phyloP scores from a whole-genome alignment of 2,113 vertebrate genomes.

The Sapajus apella region DNA sequence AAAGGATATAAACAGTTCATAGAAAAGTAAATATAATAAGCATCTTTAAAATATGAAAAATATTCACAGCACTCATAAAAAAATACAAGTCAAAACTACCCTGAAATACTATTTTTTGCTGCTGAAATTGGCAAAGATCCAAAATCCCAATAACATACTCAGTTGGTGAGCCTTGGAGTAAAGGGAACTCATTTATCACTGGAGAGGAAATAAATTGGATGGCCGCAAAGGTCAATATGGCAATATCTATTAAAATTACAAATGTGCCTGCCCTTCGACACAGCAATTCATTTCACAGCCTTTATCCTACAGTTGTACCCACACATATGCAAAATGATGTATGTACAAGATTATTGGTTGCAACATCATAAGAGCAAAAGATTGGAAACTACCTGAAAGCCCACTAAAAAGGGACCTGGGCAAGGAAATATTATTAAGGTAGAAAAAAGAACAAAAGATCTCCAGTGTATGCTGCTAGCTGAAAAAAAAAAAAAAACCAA shows the following conservation, averaged over 20 bases:
- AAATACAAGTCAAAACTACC: neutral
- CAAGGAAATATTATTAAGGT: slow-evolving; percentile 18
- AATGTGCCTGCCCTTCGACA: slow-evolving; percentile 41
- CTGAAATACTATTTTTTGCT: neutral
- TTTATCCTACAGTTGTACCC: neutral
- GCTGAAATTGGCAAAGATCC: slow-evolving; percentile 24
- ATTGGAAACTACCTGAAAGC: neutral
- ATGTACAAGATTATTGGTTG: neutral
- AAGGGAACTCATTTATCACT: slow-evolving; percentile 33
- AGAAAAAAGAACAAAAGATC: neutral
- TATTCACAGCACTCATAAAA: neutral
- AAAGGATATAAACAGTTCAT: neutral
- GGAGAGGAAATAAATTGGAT: slow-evolving; percentile 23
- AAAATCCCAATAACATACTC: neutral
- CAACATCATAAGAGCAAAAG: neutral
- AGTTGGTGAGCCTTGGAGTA: neutral
- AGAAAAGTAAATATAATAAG: slow-evolving; percentile 28
- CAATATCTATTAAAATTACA: slow-evolving; percentile 60
- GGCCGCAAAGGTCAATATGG: slow-evolving; percentile 17
- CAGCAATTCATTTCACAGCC: slow-evolving; percentile 1
- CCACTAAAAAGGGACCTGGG: neutral
- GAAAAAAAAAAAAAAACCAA: neutral
- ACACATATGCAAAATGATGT: slow-evolving; percentile 37
- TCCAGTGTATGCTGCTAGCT: neutral
- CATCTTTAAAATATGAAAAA: neutral